Conservation (phyloP, 1,140 invertebrate species). For the Plutomurus gul region DNA sequence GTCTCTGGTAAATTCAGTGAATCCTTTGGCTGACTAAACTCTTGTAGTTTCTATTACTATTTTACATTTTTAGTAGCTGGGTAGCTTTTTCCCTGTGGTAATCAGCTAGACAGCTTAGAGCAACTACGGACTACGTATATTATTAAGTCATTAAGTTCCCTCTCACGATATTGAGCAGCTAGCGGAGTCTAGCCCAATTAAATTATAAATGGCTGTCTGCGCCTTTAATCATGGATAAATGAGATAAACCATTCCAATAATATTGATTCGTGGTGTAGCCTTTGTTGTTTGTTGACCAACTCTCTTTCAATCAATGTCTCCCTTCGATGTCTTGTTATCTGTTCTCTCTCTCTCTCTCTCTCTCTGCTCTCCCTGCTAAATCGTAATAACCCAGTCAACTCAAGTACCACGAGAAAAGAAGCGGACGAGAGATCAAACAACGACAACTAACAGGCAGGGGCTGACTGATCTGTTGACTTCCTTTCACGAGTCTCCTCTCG, state of each 20-base stretch:
- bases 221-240: slow-evolving; percentile 26
- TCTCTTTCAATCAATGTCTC: slow-evolving; percentile 27
- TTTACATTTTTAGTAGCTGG: no score
- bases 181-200: slow-evolving; percentile 27
- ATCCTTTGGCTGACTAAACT: no score
- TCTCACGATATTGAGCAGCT: no score
- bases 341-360: no score
- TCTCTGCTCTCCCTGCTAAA: background rate
- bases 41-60: no score
- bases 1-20: no score
- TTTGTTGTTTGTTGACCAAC: slow-evolving; percentile 17
- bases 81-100: no score
- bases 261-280: slow-evolving; percentile 19
- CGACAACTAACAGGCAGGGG: background rate
- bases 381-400: background rate
- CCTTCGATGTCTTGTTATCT: no score
- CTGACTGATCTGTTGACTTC: background rate
- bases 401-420: slow-evolving; percentile 23
- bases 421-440: slow-evolving; percentile 2
- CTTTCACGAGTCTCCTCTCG: background rate
- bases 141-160: no score
- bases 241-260: slow-evolving; percentile 7
- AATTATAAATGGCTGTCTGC: slow-evolving; percentile 23
- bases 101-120: no score
- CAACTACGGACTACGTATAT: no score